Evolutionary conservation across 2,113 vertebrate species (phyloP), one percentile per base, ranked within the genome.

Genomic region (Calypte anna): DNA sequence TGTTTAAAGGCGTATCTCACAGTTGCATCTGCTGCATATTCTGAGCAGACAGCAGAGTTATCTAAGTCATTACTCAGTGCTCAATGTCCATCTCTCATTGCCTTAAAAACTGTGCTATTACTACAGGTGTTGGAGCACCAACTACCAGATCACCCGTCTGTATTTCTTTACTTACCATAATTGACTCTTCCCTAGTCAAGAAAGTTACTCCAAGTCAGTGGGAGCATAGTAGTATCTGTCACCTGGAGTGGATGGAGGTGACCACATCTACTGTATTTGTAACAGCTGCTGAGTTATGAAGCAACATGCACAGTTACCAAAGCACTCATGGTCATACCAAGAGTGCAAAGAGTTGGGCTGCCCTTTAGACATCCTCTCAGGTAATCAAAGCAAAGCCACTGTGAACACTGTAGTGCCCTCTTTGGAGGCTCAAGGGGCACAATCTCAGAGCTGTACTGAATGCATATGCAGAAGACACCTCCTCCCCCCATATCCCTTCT

Each of bases 121-220:
- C 69, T 76, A 70, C 30, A 88, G 86, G 63, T 89, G 66, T 44
- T 86, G 86, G 58, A 84, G 88, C 88, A 94, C 54, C 43, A 15
- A 85, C 83, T 95, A 82, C n/a, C 81, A 82, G 46, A 74, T 72
- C 92, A 96, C 68, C 30, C 76, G 51, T 70, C 95, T 96, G 14
- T 3, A 55, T 90, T 95, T 94, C 64, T 93, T 90, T 86, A 97
- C 96, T 98, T 97, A 97, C 89, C 78, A 57, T 40, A 97, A 97
- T 86, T 91, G 94, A 91, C 80, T 96, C 67, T 83, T 54, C 88
- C 83, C 96, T 96, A 97, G 91, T 94, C 91, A 96, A 94, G 89
- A 90, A 5, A 97, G 94, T 97, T 92, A 96, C 25, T 87, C 72
- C 97, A 96, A 96, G 87, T 83, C 96, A 97, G 82, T 2, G 0